A percentile compares a stretch with the other conserved stretches of the same genome.
These are phyloP conservation scores for Anarhynchus alexandrinus DNA, from an alignment of 2,113 vertebrate genomes.

Conservation along the genomic window DNA sequence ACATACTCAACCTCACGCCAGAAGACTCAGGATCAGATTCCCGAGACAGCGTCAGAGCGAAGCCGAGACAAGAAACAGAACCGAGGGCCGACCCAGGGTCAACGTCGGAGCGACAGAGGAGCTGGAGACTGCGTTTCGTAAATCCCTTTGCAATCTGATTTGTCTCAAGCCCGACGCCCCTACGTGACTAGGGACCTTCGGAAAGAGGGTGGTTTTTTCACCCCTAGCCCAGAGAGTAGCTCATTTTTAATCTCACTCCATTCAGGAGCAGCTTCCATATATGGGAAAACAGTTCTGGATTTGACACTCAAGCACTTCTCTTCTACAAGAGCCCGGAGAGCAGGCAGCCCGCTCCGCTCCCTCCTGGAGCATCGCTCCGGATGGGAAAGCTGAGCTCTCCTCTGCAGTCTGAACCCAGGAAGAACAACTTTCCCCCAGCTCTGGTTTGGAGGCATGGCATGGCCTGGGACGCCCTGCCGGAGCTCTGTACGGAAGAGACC, in stretches of 20 bases:
- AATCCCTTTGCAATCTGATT: background rate
- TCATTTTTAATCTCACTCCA: rapidly evolving
- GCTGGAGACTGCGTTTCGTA: background rate
- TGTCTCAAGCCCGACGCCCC: background rate
- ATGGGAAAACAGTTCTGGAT: background rate
- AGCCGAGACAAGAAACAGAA: background rate
- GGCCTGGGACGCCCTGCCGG: rapidly evolving
- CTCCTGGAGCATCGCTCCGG: background rate
- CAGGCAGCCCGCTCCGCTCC: background rate
- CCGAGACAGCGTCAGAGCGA: background rate
- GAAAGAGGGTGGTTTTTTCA: background rate
- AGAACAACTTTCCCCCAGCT: background rate
- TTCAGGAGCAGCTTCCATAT: background rate
- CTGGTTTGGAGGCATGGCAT: background rate
- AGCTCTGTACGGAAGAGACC: background rate
- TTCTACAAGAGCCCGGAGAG: background rate
- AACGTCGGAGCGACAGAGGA: background rate
- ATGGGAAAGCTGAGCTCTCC: background rate
- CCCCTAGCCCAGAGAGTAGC: no score
- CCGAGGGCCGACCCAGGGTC: background rate
- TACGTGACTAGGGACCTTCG: rapidly evolving
- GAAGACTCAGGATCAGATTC: background rate
- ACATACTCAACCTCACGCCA: background rate
- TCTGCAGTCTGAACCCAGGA: background rate
- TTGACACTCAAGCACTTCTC: background rate